A percentile compares a stretch with the other conserved stretches of the same genome.
These are phyloP conservation scores for Cinara cedri DNA, from an alignment of 2,888 invertebrate genomes.

Conservation along the genomic window DNA sequence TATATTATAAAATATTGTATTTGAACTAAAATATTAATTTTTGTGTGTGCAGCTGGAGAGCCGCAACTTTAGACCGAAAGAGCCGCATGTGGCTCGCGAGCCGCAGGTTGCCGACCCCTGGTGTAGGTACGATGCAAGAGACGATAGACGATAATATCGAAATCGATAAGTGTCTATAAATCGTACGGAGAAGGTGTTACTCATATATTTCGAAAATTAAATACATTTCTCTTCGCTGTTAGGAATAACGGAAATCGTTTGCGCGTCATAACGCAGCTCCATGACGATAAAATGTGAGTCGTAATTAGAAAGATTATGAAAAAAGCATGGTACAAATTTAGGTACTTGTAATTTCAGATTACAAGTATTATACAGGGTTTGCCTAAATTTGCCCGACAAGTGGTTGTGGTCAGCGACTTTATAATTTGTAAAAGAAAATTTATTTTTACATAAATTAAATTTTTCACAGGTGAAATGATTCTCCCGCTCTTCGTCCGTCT, in stretches of 20 bases:
- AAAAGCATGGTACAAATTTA: not conserved
- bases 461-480: no score
- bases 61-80: no score
- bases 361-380: not conserved
- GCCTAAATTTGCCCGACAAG: not conserved
- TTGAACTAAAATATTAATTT: no score
- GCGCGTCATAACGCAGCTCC: not conserved
- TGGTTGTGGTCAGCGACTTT: not conserved
- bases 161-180: slow-evolving; percentile 52
- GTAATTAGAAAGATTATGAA: not conserved
- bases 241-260: slow-evolving; percentile 60
- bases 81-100: no score
- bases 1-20: no score
- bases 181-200: not conserved
- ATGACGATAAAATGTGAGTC: not conserved
- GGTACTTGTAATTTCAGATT: not conserved
- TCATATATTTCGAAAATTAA: slow-evolving; percentile 60
- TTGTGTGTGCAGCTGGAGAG: no score
- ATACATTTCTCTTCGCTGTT: slow-evolving; percentile 62
- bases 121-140: slow-evolving; percentile 39
- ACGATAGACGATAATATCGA: no score
- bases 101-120: no score
- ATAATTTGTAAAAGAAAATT: no score
- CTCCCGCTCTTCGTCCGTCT: not conserved
- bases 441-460: no score